Evolutionary conservation across 2,113 vertebrate genomes (phyloP), one percentile per base, ranked within the genome.

Genomic region (Ceyx cyanopectus): DNA sequence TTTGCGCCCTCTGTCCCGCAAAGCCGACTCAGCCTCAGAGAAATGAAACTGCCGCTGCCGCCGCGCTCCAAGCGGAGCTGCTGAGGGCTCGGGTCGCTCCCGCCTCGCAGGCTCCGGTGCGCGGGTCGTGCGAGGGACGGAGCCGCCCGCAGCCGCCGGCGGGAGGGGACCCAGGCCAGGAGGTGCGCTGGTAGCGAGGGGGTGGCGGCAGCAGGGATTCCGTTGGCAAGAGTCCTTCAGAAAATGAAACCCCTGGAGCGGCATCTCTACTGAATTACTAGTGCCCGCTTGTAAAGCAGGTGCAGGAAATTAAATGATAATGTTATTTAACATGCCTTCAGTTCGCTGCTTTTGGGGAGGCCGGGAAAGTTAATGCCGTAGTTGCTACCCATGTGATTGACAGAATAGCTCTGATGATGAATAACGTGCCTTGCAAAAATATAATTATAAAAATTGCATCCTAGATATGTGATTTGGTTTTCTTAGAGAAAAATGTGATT

Each of bases 341-440:
- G 34, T 60, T 34, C 2, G 34, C 34, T 70, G 86, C 43, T 32
- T 11, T 4, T 34, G 48, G n/a, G 66, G 43, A 84, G 50, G 66
- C 29, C 90, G 48, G 27, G 27, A 62, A 92, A 95, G 96, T 97
- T 96, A 86, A 53, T 29, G 78, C 78, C 84, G 93, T 61, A 43
- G 74, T 77, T 84, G 68, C 66, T 84, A 65, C 50, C 7, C 27
- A 4, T 65, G 81, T 30, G 65, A 62, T 30, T 72, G 48, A 14
- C 18, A 77, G 76, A 88, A 58, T 19, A 86, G 65, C 34, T 84
- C 72, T 51, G 29, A 14, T 81, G 41, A 57, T 61, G 12, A 77
- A 43, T 77, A 32, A 53, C 13, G 22, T 17, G 27, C 62, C 34
- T 43, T 32, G 22, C 0, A 0, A 72, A 88, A 72, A 88, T 88